Conservation (phyloP, 2,113 vertebrate genomes). For the Dasyurus viverrinus region DNA sequence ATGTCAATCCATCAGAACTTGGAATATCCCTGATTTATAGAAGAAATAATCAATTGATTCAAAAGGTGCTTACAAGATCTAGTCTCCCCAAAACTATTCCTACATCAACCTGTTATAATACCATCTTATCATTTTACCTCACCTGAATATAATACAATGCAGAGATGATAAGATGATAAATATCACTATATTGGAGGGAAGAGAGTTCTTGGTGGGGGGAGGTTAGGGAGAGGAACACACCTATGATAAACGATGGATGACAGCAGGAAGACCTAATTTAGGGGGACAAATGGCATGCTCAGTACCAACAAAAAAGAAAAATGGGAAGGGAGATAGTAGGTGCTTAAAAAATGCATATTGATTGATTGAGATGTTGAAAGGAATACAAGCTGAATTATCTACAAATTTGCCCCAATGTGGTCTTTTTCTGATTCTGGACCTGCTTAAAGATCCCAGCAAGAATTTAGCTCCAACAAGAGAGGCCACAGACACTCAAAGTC, state of each 20-base stretch:
- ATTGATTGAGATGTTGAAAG: conserved; percentile 10
- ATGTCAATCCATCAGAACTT: not conserved
- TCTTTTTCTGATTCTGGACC: not conserved
- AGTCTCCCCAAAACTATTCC: not conserved
- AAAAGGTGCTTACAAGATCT: no score
- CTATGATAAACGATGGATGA: no score
- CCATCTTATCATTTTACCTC: not conserved
- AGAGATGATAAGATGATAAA: not conserved
- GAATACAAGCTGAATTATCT: not conserved
- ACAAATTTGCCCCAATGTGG: not conserved
- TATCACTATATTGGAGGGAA: not conserved
- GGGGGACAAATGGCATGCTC: not conserved
- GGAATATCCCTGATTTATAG: not conserved
- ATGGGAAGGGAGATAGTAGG: not conserved
- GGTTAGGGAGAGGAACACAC: no score
- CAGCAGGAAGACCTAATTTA: not conserved
- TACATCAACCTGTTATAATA: not conserved
- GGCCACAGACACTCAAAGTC: not conserved
- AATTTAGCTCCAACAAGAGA: not conserved
- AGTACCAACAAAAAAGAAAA: not conserved
- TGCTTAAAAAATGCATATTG: not conserved
- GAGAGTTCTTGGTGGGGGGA: not conserved
- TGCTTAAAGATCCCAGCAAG: not conserved
- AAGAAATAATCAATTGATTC: no score
- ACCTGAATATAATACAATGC: not conserved